Evolutionary conservation across 2,797 vertebrate genomes (phyloP), one percentile per base, ranked within the genome.

Genomic region (Craterocephalus amniculus): DNA sequence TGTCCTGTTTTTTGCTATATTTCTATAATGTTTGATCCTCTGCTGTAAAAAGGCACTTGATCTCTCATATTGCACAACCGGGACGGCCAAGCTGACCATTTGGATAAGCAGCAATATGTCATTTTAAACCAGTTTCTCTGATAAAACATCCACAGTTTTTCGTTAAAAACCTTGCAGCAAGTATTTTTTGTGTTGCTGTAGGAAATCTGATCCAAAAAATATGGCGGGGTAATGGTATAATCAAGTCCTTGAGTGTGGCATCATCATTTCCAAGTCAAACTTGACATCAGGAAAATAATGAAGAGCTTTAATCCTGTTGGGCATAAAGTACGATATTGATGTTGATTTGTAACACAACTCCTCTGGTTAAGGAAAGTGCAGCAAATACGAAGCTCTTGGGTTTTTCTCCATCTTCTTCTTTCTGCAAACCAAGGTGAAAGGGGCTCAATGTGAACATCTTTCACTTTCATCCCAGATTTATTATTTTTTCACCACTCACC

Each of bases 1-100:
- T 72, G 74, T 43, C 51, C 66, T 83, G 52, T 31, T 68, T 63
- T 63, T 72, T 51, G 65, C 49, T 63, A 27, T 18, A 49, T 65
- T 60, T 38, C 58, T 57, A 18, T 45, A 68, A 52, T 72, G 78
- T 82, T 76, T 66, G 51, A 60, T 67, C 43, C 61, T 64, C 48
- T 72, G 69, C 70, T 69, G 43, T 68, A 36, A 79, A 67, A 38
- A 68, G 67, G 40, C 57, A 79, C 63, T 85, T 80, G 71, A 84
- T 80, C 72, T 80, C 68, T 74, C 51, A 76, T 67, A 65, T 79
- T 60, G 56, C 58, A 66, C 43, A 48, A 59, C 66, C 43, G 54
- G 66, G 52, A 63, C 63, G 59, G 72, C 63, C 72, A 66, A 78
- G 78, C 59, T 43, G 73, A 74, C 71, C 59, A 54, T 81, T 34